These are phyloP conservation scores for Aselliscus stoliczkanus DNA, from an alignment of 2,797 vertebrate species.

Conservation along the genomic window DNA sequence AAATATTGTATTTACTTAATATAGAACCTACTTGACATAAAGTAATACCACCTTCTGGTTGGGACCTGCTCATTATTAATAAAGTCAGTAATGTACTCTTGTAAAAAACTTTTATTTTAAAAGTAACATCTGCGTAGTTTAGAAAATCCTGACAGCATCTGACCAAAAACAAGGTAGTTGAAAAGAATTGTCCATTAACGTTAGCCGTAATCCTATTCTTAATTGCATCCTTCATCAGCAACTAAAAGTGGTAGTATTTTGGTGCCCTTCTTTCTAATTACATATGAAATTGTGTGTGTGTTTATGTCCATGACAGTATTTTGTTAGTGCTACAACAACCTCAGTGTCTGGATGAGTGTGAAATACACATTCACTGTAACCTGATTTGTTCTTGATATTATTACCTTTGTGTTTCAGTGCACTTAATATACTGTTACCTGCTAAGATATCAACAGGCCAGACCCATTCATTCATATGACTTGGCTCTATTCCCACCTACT, in stretches of 20 bases:
- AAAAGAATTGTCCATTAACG: background rate
- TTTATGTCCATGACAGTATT: background rate
- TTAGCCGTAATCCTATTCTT: background rate
- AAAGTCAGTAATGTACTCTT: background rate
- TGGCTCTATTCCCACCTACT: background rate
- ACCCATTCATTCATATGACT: background rate
- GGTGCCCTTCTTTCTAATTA: background rate
- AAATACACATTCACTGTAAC: background rate
- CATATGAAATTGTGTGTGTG: background rate
- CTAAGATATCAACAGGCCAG: background rate
- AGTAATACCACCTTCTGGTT: background rate
- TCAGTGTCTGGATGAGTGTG: background rate
- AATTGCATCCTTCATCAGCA: background rate
- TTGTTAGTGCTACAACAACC: background rate
- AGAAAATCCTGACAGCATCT: background rate
- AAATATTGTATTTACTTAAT: background rate
- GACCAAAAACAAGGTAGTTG: background rate
- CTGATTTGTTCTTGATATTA: background rate
- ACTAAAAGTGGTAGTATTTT: background rate
- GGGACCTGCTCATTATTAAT: background rate
- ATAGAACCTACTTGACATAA: background rate
- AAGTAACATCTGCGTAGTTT: background rate
- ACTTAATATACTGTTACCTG: background rate
- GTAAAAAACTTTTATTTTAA: background rate
- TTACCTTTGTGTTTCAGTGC: background rate